phyloP scores from a whole-genome alignment of 2,797 vertebrate genomes.

The Glossophaga mutica region DNA sequence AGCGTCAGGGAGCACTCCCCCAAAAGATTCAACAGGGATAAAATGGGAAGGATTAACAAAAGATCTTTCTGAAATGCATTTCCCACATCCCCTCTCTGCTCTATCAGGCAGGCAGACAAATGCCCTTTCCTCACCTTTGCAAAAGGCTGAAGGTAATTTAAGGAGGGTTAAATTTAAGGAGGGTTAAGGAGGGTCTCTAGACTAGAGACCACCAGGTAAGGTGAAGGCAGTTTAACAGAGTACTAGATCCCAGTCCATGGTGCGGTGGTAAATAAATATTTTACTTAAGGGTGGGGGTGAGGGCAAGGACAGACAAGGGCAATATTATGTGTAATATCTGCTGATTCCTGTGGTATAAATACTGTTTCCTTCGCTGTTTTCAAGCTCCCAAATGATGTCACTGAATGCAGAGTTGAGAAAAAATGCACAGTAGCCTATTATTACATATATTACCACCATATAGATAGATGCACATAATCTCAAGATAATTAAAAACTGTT shows the following conservation, averaged over 20 bases:
- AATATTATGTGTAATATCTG: not conserved
- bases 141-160: not conserved
- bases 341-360: not conserved
- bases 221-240: not conserved
- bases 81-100: not conserved
- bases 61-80: slow-evolving; percentile 19
- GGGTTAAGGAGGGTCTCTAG: not conserved
- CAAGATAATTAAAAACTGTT: not conserved
- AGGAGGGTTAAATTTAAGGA: not conserved
- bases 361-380: not conserved
- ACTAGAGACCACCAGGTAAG: not conserved
- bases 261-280: not conserved
- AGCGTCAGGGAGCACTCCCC: not conserved
- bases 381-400: not conserved
- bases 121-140: not conserved
- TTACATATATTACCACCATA: not conserved
- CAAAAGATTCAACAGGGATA: not conserved
- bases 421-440: not conserved
- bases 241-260: not conserved
- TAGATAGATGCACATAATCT: not conserved
- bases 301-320: not conserved
- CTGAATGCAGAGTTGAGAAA: not conserved
- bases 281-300: not conserved
- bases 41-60: not conserved
- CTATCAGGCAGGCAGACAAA: not conserved